Evolutionary conservation across 2,888 invertebrate genomes (phyloP).

Genomic region (Nomada ferruginata): DNA sequence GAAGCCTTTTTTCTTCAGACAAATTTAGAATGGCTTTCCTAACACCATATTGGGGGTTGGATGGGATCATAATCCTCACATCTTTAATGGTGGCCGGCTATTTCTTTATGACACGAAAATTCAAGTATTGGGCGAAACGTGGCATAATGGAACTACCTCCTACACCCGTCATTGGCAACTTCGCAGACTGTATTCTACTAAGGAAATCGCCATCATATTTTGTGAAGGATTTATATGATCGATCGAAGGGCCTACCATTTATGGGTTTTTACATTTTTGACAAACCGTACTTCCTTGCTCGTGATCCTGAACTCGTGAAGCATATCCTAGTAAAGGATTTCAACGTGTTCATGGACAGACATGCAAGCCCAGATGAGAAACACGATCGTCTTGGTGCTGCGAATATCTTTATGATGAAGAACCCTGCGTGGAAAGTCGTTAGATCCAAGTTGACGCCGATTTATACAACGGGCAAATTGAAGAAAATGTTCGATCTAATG

Average conservation of each 20-base stretch:
- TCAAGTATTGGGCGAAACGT: slow-evolving; percentile 80
- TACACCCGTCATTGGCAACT: slow-evolving; percentile 83
- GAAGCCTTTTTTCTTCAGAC: not conserved
- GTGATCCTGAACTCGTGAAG: slow-evolving; percentile 84
- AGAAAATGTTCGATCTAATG: slow-evolving; percentile 78
- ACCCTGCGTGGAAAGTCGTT: slow-evolving; percentile 83
- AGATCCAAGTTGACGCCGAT: slow-evolving; percentile 84
- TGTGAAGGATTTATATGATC: slow-evolving; percentile 81
- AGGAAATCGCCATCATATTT: slow-evolving; percentile 78
- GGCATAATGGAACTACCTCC: slow-evolving; percentile 82
- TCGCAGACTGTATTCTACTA: slow-evolving; percentile 77
- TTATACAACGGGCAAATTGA: slow-evolving; percentile 81
- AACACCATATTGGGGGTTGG: slow-evolving; percentile 72
- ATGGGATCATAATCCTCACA: slow-evolving; percentile 65
- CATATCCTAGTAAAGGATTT: slow-evolving; percentile 84
- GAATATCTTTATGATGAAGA: slow-evolving; percentile 84
- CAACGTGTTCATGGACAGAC: slow-evolving; percentile 82
- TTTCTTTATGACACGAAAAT: slow-evolving; percentile 76
- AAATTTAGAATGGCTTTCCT: slow-evolving; percentile 68
- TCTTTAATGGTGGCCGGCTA: slow-evolving; percentile 62
- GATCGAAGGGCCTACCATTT: slow-evolving; percentile 76
- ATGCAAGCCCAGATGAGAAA: slow-evolving; percentile 73
- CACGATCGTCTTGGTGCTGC: slow-evolving; percentile 81
- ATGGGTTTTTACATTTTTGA: slow-evolving; percentile 83
- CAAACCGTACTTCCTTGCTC: slow-evolving; percentile 83